phyloP scores from a whole-genome alignment of 2,797 vertebrate genomes.

The Columba guinea region DNA sequence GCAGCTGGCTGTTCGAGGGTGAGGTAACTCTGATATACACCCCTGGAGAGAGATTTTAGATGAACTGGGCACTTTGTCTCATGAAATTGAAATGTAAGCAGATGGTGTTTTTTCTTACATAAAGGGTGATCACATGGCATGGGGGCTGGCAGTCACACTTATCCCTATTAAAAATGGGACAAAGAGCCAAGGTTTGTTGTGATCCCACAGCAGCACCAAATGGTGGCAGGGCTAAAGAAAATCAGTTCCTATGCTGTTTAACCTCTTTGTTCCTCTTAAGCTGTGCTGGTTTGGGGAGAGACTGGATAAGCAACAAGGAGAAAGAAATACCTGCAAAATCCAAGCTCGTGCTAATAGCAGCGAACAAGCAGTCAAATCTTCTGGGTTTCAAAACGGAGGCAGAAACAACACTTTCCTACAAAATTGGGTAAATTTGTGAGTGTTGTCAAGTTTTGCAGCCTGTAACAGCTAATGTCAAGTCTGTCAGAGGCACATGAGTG shows the following conservation, averaged over 20 bases:
- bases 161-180: background rate
- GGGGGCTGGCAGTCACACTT: background rate
- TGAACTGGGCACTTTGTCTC: background rate
- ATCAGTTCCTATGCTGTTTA: background rate
- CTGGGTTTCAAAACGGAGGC: background rate
- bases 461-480: background rate
- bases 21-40: background rate
- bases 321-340: background rate
- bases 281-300: background rate
- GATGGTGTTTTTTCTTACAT: background rate
- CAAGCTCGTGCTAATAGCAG: background rate
- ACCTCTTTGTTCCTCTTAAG: background rate
- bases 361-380: background rate
- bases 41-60: background rate
- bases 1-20: background rate
- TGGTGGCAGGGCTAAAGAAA: background rate
- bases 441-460: background rate
- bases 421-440: background rate
- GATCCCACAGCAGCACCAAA: conserved; percentile 37
- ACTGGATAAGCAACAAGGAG: background rate
- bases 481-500: background rate
- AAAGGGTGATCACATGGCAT: accelerated
- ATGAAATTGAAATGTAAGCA: background rate
- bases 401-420: background rate
- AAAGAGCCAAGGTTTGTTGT: background rate